Conservation (phyloP, 2,888 invertebrate genomes). For the Theretra japonica region DNA sequence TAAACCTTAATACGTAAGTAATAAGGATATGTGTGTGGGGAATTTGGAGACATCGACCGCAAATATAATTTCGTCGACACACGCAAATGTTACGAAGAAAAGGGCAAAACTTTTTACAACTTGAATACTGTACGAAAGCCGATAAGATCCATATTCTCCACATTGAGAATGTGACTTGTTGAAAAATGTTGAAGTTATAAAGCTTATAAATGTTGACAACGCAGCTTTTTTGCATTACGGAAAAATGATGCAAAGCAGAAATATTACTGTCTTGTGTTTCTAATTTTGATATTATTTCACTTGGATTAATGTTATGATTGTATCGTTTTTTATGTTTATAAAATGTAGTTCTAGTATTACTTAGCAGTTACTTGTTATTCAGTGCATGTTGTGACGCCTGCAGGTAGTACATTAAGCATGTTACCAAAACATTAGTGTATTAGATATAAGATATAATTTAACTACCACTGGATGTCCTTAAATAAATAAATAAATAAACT, state of each 20-base stretch:
- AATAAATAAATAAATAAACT: too few species aligned
- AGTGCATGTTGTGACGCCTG: too few species aligned
- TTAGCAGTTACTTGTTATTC: too few species aligned
- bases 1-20: slow-evolving; percentile 37
- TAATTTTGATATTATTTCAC: too few species aligned
- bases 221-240: slow-evolving; percentile 33
- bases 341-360: too few species aligned
- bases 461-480: too few species aligned
- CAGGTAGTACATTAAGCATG: too few species aligned
- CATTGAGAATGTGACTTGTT: slow-evolving; percentile 61
- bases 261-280: too few species aligned
- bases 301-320: too few species aligned
- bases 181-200: slow-evolving; percentile 49
- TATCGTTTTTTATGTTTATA: too few species aligned
- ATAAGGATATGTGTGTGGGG: slow-evolving; percentile 37
- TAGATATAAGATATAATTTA: too few species aligned
- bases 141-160: slow-evolving; percentile 72
- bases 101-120: slow-evolving; percentile 78
- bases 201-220: slow-evolving; percentile 11
- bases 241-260: neutral
- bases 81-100: slow-evolving; percentile 69
- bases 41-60: slow-evolving; percentile 35
- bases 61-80: slow-evolving; percentile 48
- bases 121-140: slow-evolving; percentile 72
- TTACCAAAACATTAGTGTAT: too few species aligned